Percentiles rank a stretch among this genome's conserved stretches.
Evolutionary conservation across 2,113 vertebrate genomes (phyloP).

Genomic region (Ranitomeya variabilis): DNA sequence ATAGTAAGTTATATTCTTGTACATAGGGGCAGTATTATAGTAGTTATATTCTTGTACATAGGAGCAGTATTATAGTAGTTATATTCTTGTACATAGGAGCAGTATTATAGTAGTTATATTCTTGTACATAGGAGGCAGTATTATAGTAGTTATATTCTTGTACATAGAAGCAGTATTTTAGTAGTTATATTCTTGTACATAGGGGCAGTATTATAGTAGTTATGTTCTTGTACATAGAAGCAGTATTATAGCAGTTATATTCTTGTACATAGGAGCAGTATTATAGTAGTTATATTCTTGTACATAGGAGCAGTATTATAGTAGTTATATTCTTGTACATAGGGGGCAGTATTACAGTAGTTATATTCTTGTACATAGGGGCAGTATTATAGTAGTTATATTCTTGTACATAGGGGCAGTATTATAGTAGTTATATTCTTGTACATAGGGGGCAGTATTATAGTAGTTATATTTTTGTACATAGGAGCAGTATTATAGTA

Average conservation of each 20-base stretch:
- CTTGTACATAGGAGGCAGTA: background rate
- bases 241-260: background rate
- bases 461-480: background rate
- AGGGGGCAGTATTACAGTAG: slow-evolving; percentile 1
- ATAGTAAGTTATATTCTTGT: background rate
- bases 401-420: background rate
- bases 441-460: background rate
- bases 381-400: background rate
- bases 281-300: background rate
- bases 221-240: background rate
- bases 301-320: background rate
- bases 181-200: background rate
- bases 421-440: slow-evolving; percentile 3
- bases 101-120: background rate
- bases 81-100: slow-evolving; percentile 1
- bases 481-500: slow-evolving; percentile 12
- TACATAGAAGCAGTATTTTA: background rate
- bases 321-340: slow-evolving; percentile 1
- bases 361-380: background rate
- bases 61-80: background rate
- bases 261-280: background rate
- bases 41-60: background rate
- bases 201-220: background rate
- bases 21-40: background rate
- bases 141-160: background rate